These are phyloP conservation scores for Neodiprion virginianus DNA, from an alignment of 1,140 invertebrate species.

Conservation along the genomic window DNA sequence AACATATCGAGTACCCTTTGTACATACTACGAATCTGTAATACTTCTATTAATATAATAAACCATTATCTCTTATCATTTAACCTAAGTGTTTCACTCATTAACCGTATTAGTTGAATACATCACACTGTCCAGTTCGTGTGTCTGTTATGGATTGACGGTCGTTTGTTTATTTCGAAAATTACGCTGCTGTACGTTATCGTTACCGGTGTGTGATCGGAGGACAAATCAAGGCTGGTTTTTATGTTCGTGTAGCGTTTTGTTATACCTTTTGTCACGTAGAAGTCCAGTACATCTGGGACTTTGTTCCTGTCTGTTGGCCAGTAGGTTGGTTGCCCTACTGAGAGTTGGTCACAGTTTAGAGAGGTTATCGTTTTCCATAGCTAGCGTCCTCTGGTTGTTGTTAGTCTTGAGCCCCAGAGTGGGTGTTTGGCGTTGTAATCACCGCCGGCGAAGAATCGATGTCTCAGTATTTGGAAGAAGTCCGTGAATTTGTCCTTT, in stretches of 20 bases:
- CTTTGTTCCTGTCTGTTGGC: slow-evolving; percentile 44
- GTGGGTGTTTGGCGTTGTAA: slow-evolving; percentile 53
- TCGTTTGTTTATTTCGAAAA: slow-evolving; percentile 12
- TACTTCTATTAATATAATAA: too few species aligned
- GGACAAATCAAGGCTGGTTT: slow-evolving; percentile 25
- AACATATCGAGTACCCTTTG: too few species aligned
- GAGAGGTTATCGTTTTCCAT: slow-evolving; percentile 32
- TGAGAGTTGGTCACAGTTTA: slow-evolving; percentile 36
- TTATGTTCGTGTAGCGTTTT: slow-evolving; percentile 23
- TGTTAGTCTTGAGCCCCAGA: slow-evolving; percentile 50
- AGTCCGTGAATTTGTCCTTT: slow-evolving; percentile 26
- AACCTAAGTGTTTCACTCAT: too few species aligned
- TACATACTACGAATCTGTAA: too few species aligned
- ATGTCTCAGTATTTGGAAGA: slow-evolving; percentile 29
- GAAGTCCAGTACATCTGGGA: slow-evolving; percentile 50
- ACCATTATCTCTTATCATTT: too few species aligned
- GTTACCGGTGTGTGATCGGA: slow-evolving; percentile 40
- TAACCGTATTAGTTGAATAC: too few species aligned
- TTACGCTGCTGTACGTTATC: slow-evolving; percentile 21
- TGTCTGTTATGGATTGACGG: slow-evolving; percentile 22
- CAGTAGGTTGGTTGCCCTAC: slow-evolving; percentile 54
- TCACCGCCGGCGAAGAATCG: slow-evolving; percentile 47
- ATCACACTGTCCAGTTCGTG: slow-evolving; percentile 21
- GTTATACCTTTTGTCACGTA: slow-evolving; percentile 39
- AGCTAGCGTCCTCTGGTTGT: slow-evolving; percentile 43